Evolutionary conservation across 2,888 invertebrate genomes (phyloP).

Genomic region (Crocallis elinguaria): DNA sequence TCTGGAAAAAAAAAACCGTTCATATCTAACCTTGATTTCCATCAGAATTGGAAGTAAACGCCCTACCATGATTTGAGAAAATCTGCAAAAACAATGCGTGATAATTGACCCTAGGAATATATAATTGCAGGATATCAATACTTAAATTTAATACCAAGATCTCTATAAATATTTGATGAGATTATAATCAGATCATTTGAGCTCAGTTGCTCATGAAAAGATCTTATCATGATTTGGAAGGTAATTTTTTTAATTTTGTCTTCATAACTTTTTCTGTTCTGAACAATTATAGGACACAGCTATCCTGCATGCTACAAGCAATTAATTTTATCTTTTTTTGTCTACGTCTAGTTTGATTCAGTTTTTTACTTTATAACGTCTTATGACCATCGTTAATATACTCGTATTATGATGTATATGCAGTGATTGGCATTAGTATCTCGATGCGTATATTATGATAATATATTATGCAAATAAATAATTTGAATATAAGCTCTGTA

Average conservation of each 20-base stretch:
- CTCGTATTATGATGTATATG: too few species aligned
- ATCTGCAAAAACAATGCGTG: not conserved
- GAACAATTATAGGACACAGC: too few species aligned
- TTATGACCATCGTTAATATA: too few species aligned
- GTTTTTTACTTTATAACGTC: too few species aligned
- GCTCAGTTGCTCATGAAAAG: slow-evolving; percentile 44
- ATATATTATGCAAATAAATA: too few species aligned
- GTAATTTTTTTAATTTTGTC: slow-evolving; percentile 45
- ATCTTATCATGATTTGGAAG: slow-evolving; percentile 66
- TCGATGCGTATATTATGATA: too few species aligned
- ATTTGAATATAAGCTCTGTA: too few species aligned
- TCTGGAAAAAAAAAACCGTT: too few species aligned
- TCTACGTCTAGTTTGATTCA: too few species aligned
- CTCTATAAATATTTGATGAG: slow-evolving; percentile 56
- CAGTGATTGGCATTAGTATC: too few species aligned
- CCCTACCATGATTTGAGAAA: slow-evolving; percentile 4
- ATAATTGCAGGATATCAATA: slow-evolving; percentile 19
- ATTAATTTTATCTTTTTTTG: too few species aligned
- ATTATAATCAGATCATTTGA: slow-evolving; percentile 47
- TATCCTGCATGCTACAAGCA: too few species aligned
- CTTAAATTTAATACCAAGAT: slow-evolving; percentile 3
- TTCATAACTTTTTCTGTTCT: not conserved
- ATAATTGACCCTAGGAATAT: slow-evolving; percentile 2
- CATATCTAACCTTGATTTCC: not conserved
- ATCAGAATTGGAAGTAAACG: not conserved